Conservation (phyloP, 2,797 vertebrate genomes). For the Anabacerthia variegaticeps region DNA sequence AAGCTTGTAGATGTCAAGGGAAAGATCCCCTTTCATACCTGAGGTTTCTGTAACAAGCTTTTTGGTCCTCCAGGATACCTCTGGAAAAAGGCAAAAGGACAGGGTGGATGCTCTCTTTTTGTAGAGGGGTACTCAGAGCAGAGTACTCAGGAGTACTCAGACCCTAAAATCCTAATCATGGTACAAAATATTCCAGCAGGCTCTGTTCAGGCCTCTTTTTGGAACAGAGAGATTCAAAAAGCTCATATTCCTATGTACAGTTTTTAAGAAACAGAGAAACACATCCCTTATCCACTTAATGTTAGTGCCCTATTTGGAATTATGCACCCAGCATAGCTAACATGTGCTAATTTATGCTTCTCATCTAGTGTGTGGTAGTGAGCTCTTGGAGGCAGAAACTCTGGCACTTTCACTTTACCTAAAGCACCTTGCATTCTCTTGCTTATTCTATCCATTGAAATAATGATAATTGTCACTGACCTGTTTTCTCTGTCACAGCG, state of each 20-base stretch:
- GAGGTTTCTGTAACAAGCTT: not conserved
- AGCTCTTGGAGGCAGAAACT: not conserved
- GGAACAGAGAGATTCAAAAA: not conserved
- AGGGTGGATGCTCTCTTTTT: not conserved
- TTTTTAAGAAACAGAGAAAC: not conserved
- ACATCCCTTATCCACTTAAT: not conserved
- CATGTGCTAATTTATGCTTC: not conserved
- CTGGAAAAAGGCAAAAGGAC: not conserved
- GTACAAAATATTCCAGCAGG: not conserved
- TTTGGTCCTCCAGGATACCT: not conserved
- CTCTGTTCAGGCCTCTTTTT: not conserved
- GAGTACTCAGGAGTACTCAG: not conserved
- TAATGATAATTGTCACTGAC: not conserved
- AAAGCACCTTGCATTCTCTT: not conserved
- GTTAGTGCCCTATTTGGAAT: not conserved
- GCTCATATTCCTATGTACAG: fast-evolving
- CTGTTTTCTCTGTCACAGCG: conserved; percentile 69
- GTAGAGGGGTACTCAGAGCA: not conserved
- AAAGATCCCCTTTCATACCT: not conserved
- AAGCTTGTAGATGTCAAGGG: not conserved
- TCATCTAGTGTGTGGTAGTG: not conserved
- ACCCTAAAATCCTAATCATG: not conserved
- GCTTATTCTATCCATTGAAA: not conserved
- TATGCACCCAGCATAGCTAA: not conserved
- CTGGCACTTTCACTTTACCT: not conserved